These are phyloP conservation scores for Poecilobothrus nobilitatus DNA, from an alignment of 2,888 invertebrate species.

Conservation along the genomic window DNA sequence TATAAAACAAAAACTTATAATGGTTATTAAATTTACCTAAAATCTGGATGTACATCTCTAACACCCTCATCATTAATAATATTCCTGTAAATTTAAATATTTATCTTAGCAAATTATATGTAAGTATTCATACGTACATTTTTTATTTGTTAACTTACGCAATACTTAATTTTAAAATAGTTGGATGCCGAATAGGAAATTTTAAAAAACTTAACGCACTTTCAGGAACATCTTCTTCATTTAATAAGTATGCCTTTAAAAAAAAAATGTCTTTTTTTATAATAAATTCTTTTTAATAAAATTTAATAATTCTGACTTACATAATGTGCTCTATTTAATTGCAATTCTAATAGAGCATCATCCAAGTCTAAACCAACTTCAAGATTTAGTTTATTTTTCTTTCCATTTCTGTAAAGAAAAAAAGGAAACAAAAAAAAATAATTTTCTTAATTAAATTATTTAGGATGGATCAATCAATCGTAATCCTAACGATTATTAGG, in stretches of 20 bases:
- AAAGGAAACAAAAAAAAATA: background rate
- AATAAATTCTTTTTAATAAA: background rate
- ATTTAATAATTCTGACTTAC: slow-evolving; percentile 19
- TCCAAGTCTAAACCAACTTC: slow-evolving; percentile 15
- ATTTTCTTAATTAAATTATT: background rate
- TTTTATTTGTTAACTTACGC: slow-evolving; percentile 11
- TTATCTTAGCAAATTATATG: background rate
- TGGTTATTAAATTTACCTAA: too few relatives aligned
- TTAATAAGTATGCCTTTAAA: background rate
- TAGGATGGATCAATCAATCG: too few relatives aligned
- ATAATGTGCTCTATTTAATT: slow-evolving; percentile 19
- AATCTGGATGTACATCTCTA: slow-evolving; percentile 47
- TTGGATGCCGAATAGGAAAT: background rate
- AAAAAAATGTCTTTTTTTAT: background rate
- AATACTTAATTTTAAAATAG: slow-evolving; percentile 13
- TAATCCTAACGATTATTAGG: too few relatives aligned
- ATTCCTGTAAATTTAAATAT: slow-evolving; percentile 28
- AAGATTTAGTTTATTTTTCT: slow-evolving; percentile 19
- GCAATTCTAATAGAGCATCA: slow-evolving; percentile 17
- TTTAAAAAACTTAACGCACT: background rate
- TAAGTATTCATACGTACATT: too few relatives aligned
- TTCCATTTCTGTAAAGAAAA: background rate
- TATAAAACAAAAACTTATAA: too few relatives aligned
- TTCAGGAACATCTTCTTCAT: background rate
- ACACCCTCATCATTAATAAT: slow-evolving; percentile 60